Conservation (phyloP, 2,797 vertebrate species). For the Sebastiscus albofasciatus region DNA sequence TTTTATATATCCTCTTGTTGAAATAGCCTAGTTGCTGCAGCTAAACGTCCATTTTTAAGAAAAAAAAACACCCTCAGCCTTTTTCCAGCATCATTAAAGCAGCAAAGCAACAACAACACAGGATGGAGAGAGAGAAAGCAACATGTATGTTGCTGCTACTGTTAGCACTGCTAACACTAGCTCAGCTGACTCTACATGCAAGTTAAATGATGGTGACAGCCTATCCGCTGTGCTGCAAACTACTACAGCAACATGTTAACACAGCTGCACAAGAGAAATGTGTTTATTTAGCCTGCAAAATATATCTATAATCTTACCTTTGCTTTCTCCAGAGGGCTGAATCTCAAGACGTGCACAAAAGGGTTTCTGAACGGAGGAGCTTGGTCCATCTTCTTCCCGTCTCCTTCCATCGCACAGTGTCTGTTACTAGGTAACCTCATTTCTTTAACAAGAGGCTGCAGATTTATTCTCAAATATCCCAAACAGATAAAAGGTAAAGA, state of each 20-base stretch:
- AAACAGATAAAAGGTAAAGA: neutral
- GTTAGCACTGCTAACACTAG: constrained; percentile 67
- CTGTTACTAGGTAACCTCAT: constrained; percentile 87
- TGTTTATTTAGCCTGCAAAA: too few species aligned
- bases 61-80: rapidly evolving
- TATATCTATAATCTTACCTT: constrained; percentile 81
- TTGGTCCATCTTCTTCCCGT: constrained; percentile 84
- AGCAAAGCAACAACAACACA: neutral
- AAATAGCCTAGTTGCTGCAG: neutral
- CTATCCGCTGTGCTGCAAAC: neutral
- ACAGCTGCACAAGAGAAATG: too few species aligned
- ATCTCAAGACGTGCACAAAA: constrained; percentile 93
- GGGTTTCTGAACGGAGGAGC: constrained; percentile 91
- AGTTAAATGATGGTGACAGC: constrained; percentile 40
- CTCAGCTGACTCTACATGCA: constrained; percentile 46
- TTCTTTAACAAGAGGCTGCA: constrained; percentile 27
- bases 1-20: neutral
- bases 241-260: neutral
- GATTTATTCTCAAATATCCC: neutral
- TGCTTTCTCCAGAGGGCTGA: constrained; percentile 88
- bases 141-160: constrained; percentile 61
- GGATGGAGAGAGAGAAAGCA: constrained; percentile 37
- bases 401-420: constrained; percentile 79
- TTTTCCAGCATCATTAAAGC: neutral
- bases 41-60: neutral